Evolutionary conservation across 2,797 vertebrate genomes (phyloP).

Genomic region (Poecilia gillii): DNA sequence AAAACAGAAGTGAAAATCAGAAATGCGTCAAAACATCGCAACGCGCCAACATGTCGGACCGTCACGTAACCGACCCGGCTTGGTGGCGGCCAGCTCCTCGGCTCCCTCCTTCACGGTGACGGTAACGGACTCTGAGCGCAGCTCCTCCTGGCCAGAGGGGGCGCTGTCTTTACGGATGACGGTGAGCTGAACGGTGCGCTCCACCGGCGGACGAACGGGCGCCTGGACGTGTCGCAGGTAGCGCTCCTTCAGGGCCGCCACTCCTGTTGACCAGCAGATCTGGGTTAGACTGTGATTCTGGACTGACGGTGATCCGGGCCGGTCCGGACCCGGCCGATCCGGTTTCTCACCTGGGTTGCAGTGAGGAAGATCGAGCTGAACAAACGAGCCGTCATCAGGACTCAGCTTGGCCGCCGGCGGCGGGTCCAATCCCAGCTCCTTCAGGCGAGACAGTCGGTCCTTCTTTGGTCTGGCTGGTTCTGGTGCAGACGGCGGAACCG

Average conservation of each 20-base stretch:
- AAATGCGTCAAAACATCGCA: neutral
- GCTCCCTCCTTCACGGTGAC: conserved; percentile 84
- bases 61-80: conserved; percentile 82
- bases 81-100: conserved; percentile 75
- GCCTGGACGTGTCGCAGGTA: conserved; percentile 88
- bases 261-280: conserved; percentile 71
- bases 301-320: neutral
- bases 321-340: neutral
- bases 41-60: neutral
- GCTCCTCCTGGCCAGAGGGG: conserved; percentile 87
- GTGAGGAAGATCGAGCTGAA: conserved; percentile 87
- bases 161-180: conserved; percentile 88
- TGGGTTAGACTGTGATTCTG: neutral
- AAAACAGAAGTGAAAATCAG: no score
- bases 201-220: conserved; percentile 64
- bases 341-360: conserved; percentile 83
- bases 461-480: conserved; percentile 74
- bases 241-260: conserved; percentile 91
- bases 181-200: conserved; percentile 82
- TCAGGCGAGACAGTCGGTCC: conserved; percentile 87
- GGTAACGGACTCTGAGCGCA: conserved; percentile 83
- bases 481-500: conserved; percentile 10
- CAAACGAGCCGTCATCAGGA: conserved; percentile 85
- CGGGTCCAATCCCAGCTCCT: conserved; percentile 89
- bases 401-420: conserved; percentile 86